Evolutionary conservation across 2,113 vertebrate genomes (phyloP).

Genomic region (Tachysurus vachellii): DNA sequence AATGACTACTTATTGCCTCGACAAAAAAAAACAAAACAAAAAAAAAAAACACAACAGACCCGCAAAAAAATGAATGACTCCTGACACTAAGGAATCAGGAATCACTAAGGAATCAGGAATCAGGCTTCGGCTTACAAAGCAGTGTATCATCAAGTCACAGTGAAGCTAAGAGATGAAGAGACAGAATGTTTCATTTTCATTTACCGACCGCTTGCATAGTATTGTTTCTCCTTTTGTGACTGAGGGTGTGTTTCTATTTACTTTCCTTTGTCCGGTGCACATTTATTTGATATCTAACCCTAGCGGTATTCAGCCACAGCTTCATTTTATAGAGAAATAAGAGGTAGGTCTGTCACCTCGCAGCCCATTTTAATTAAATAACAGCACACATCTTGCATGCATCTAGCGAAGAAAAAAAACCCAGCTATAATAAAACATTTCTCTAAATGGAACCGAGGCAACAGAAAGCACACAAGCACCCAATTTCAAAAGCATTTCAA

Average conservation of each 20-base stretch:
- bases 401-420: no score
- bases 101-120: no score
- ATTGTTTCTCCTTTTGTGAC: neutral
- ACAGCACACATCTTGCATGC: neutral
- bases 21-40: neutral
- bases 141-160: neutral
- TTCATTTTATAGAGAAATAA: neutral
- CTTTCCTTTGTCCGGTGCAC: neutral
- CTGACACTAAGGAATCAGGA: no score
- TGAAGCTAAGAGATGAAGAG: conserved; percentile 18
- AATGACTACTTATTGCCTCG: no score
- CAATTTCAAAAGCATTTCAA: no score
- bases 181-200: neutral
- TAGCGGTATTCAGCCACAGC: conserved; percentile 10
- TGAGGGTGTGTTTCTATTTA: neutral
- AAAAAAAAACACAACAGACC: neutral
- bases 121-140: neutral
- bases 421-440: no score
- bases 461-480: no score
- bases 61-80: conserved; percentile 5
- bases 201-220: neutral
- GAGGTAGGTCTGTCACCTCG: neutral
- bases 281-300: neutral
- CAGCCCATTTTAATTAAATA: neutral
- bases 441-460: no score